phyloP scores from a whole-genome alignment of 2,888 invertebrate genomes.

The Cyclophora punctaria region DNA sequence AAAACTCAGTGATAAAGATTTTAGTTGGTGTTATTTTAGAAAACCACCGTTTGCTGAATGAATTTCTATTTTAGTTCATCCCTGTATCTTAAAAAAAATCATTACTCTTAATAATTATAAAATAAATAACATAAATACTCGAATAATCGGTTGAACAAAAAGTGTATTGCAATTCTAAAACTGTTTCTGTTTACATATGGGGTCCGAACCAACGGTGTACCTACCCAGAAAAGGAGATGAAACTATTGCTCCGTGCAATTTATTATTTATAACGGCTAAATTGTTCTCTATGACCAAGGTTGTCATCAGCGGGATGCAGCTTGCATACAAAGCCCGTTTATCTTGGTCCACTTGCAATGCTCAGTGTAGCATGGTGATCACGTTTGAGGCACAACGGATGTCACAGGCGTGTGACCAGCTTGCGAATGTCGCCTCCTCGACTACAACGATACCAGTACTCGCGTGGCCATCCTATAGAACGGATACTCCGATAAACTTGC shows the following conservation, averaged over 20 bases:
- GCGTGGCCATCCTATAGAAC: conserved; percentile 43
- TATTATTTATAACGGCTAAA: conserved; percentile 58
- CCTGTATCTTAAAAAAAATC: too few relatives aligned
- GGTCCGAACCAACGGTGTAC: conserved; percentile 40
- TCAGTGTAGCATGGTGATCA: conserved; percentile 46
- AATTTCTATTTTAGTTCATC: too few relatives aligned
- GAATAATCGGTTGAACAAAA: too few relatives aligned
- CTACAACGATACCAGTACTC: conserved; percentile 46
- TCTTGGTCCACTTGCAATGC: conserved; percentile 38
- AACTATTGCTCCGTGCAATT: conserved; percentile 29
- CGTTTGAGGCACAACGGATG: conserved; percentile 62
- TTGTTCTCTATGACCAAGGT: conserved; percentile 43
- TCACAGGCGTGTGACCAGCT: conserved; percentile 57
- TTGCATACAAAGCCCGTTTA: conserved; percentile 44
- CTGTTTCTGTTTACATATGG: not conserved
- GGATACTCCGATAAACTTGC: conserved; percentile 33
- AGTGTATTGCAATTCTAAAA: conserved; percentile 1
- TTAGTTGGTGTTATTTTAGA: too few relatives aligned
- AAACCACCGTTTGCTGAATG: too few relatives aligned
- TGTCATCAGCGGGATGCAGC: conserved; percentile 34
- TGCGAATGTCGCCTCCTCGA: conserved; percentile 44
- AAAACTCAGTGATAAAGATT: too few relatives aligned
- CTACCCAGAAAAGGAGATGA: conserved; percentile 31
- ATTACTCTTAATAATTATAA: too few relatives aligned
- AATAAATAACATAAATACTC: too few relatives aligned